A percentile compares a stretch with the other conserved stretches of the same genome.
Evolutionary conservation across 2,113 vertebrate species (phyloP).

Genomic region (Platichthys stellatus): DNA sequence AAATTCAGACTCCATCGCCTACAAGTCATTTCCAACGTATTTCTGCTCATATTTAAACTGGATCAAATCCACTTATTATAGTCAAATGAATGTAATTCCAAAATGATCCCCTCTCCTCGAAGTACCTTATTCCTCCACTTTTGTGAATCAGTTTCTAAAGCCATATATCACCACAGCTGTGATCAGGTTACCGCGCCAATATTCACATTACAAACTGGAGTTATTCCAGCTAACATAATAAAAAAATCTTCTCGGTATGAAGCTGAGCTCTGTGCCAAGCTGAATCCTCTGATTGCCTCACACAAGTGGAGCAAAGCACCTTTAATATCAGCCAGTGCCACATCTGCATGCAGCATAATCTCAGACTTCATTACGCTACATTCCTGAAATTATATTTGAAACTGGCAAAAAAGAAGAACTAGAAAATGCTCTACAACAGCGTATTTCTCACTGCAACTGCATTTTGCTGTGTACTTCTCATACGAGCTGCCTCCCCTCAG

Average conservation of each 20-base stretch:
- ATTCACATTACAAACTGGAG: conserved; percentile 32
- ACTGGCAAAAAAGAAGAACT: conserved; percentile 4
- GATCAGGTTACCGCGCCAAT: conserved; percentile 32
- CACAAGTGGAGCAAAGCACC: conserved; percentile 47
- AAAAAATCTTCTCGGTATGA: conserved; percentile 10
- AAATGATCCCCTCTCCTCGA: not conserved
- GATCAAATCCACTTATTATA: not conserved
- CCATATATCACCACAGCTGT: conserved; percentile 15
- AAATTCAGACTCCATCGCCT: not conserved
- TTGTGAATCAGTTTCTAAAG: conserved; percentile 5
- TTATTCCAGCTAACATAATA: conserved; percentile 29
- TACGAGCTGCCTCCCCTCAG: not conserved
- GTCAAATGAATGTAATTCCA: conserved; percentile 9
- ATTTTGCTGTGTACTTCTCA: conserved; percentile 4
- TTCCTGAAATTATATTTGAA: conserved; percentile 44
- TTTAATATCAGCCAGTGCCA: conserved; percentile 41
- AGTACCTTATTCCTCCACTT: not conserved
- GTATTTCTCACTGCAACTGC: not conserved
- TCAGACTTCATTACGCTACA: conserved; percentile 36
- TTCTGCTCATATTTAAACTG: conserved; percentile 2
- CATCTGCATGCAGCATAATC: conserved; percentile 53
- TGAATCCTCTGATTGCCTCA: conserved; percentile 32
- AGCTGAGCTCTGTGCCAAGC: conserved; percentile 26
- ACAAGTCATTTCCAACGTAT: conserved; percentile 5
- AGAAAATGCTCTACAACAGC: not conserved